Base-by-base conservation (phyloP, 1,140 invertebrate species). In the Coenobita brevimanus region DNA sequence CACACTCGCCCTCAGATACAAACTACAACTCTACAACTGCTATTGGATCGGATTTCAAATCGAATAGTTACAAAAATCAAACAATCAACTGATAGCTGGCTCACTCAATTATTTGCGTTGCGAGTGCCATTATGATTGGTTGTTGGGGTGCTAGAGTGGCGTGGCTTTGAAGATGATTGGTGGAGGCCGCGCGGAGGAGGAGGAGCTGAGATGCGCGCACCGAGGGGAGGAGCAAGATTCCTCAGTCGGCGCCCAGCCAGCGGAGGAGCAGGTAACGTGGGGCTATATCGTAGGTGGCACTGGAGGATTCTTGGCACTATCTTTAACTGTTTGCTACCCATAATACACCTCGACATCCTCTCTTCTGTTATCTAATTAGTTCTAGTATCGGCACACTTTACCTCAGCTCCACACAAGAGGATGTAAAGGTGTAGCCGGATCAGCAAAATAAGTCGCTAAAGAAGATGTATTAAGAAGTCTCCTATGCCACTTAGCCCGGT, bases 41-140 rank as follows among this genome's bases (percentile, higher is more conserved):
- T 90, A 90, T 90, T 90, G 89, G 89, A 90, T 90, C 89, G 89
- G 89, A 90, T 90, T 90, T 90, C 89, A 90, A 90, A 90, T 90
- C 89, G 89, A 90, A 90, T 88, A 88, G 89, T 90, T 90, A 90
- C 89, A 90, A 90, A 90, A 90, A 90, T 90, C 89, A 90, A 90
- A 90, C 89, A 90, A 90, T 90, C 89, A 90, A 90, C 89, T 90
- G 89, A 90, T 90, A 90, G 89, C 89, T 90, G 89, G 89, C 89
- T 90, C 88, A 89, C 88, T 89, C 89, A 90, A 90, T 90, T 90
- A 90, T 90, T 90, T 90, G 89, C 89, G 89, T 90, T 90, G 84
- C 84, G 89, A 90, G 86, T 90, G 89, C 89, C 89, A 90, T 90
- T 90, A 90, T 90, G 89, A 90, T 90, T 90, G 89, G 89, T 90